These are phyloP conservation scores for Etheostoma cragini DNA, from an alignment of 2,113 vertebrate species.

Conservation along the genomic window DNA sequence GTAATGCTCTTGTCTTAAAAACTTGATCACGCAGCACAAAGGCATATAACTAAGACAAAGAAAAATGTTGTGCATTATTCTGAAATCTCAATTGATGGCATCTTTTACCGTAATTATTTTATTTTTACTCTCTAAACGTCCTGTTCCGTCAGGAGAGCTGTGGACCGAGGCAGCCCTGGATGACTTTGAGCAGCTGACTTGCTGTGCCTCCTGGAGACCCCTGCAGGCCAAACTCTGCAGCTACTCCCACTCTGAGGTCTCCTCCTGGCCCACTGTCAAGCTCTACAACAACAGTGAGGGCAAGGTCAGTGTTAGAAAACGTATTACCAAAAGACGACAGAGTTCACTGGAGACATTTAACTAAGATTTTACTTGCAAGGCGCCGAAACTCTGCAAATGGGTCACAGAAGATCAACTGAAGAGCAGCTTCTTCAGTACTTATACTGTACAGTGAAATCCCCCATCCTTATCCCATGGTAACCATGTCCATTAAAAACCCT, in stretches of 20 bases:
- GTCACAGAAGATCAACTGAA: too few species aligned
- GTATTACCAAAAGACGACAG: too few species aligned
- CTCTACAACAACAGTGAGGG: slow-evolving; percentile 81
- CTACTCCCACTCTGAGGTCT: slow-evolving; percentile 84
- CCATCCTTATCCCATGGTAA: too few species aligned
- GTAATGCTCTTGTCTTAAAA: slow-evolving; percentile 72
- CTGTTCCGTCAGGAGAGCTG: slow-evolving; percentile 70
- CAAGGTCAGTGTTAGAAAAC: slow-evolving; percentile 73
- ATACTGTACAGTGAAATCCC: too few species aligned
- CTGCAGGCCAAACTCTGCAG: slow-evolving; percentile 90
- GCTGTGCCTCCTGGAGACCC: slow-evolving; percentile 88
- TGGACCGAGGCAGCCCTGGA: slow-evolving; percentile 90
- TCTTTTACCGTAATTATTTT: neutral
- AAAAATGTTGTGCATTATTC: neutral
- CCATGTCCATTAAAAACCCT: too few species aligned
- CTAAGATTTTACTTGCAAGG: too few species aligned
- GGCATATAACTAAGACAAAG: neutral
- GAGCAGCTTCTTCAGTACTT: too few species aligned
- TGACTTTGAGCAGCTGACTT: slow-evolving; percentile 87
- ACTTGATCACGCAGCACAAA: neutral
- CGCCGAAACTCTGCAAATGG: too few species aligned
- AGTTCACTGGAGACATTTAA: too few species aligned
- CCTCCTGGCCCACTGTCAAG: slow-evolving; percentile 86
- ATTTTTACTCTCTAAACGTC: neutral
- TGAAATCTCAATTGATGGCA: neutral